These are phyloP conservation scores for Lepidocyrtoides sp. DNA, from an alignment of 2,888 invertebrate genomes.

Conservation along the genomic window DNA sequence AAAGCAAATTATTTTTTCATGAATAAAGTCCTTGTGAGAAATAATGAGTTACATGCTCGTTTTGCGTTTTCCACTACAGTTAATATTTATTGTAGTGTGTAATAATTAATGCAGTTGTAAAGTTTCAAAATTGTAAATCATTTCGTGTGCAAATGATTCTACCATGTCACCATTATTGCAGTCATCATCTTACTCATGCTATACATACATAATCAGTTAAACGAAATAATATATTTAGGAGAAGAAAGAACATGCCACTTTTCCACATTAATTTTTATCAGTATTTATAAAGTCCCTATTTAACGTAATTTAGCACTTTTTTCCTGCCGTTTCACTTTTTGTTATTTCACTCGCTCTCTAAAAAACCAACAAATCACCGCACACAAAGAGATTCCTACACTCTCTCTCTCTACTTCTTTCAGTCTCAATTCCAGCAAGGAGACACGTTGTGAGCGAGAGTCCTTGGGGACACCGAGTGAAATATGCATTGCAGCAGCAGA, in stretches of 20 bases:
- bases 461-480: constrained; percentile 53
- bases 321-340: too few species aligned
- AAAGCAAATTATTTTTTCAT: too few species aligned
- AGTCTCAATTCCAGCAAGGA: constrained; percentile 27
- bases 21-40: neutral
- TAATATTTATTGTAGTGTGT: too few species aligned
- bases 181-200: neutral
- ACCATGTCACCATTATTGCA: too few species aligned
- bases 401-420: constrained; percentile 3
- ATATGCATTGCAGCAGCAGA: constrained; percentile 16
- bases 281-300: neutral
- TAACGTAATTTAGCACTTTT: neutral
- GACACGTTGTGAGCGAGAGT: constrained; percentile 38
- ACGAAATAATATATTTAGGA: neutral
- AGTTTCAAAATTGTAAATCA: too few species aligned
- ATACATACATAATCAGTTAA: too few species aligned
- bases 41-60: too few species aligned
- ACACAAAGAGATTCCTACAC: neutral
- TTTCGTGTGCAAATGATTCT: too few species aligned
- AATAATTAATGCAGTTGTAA: too few species aligned
- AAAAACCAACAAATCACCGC: constrained; percentile 7
- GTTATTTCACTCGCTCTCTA: neutral
- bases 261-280: neutral
- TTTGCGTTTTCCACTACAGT: too few species aligned
- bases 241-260: neutral